phyloP scores from a whole-genome alignment of 2,888 invertebrate genomes.

The Athetis lepigone region DNA sequence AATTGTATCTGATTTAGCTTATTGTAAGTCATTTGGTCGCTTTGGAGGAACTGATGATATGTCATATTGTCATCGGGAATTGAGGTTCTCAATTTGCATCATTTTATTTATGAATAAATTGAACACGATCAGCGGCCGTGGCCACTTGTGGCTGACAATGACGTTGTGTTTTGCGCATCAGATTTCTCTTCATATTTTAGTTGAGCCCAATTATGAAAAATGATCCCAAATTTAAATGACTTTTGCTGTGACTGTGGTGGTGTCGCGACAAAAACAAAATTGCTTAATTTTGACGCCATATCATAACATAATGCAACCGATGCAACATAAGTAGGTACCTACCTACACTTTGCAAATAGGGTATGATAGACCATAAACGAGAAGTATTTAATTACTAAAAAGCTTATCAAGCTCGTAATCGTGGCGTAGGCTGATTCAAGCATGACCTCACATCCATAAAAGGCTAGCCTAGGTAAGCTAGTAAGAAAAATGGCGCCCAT shows the following conservation, averaged over 20 bases:
- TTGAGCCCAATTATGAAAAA: constrained; percentile 32
- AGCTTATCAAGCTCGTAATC: constrained; percentile 52
- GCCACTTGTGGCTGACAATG: neutral
- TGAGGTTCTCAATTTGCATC: constrained; percentile 41
- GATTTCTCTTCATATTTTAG: constrained; percentile 33
- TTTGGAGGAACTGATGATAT: constrained; percentile 38
- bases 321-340: neutral
- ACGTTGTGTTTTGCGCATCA: constrained; percentile 12
- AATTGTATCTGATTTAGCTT: constrained; percentile 36
- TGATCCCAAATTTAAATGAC: neutral
- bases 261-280: neutral
- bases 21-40: constrained; percentile 25
- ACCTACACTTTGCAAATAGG: constrained; percentile 12
- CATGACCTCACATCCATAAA: constrained; percentile 64
- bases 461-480: constrained; percentile 48
- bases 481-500: constrained; percentile 36
- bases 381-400: constrained; percentile 41
- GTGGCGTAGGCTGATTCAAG: constrained; percentile 50
- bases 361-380: constrained; percentile 14
- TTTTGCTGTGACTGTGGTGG: neutral
- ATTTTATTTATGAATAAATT: constrained; percentile 43
- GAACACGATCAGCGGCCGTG: constrained; percentile 24
- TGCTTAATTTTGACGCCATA: constrained; percentile 1
- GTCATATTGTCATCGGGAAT: constrained; percentile 37
- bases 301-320: neutral